Conservation (phyloP, 1,140 invertebrate species). For the Bilobella aurantiaca region DNA sequence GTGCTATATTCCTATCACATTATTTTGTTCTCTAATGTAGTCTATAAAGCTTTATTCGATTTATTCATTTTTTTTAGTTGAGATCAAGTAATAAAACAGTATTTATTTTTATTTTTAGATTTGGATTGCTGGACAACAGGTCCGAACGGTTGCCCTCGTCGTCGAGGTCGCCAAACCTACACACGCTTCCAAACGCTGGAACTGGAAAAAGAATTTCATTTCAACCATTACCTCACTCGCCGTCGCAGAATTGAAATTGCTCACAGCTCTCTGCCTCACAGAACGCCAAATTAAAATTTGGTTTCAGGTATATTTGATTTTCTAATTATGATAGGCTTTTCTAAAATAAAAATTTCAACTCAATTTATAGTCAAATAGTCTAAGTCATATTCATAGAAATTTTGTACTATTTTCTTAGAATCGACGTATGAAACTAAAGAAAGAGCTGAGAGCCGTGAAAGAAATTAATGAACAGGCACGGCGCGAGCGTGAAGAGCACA, state of each 20-base stretch:
- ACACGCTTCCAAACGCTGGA: constrained; percentile 88
- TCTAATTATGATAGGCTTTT: constrained; percentile 8
- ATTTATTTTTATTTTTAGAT: constrained; percentile 23
- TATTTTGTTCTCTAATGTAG: too few relatives aligned
- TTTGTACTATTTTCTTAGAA: constrained; percentile 64
- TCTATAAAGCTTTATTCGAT: too few relatives aligned
- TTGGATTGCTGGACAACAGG: constrained; percentile 54
- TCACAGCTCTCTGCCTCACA: constrained; percentile 85
- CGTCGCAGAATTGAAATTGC: constrained; percentile 93
- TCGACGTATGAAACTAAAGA: constrained; percentile 95
- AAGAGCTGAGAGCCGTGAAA: constrained; percentile 81
- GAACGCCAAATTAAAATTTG: constrained; percentile 96
- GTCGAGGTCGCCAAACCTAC: constrained; percentile 89
- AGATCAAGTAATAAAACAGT: background rate
- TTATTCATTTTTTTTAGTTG: background rate
- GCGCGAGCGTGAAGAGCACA: constrained; percentile 78
- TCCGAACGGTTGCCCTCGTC: constrained; percentile 87
- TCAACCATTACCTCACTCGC: constrained; percentile 92
- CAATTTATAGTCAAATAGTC: too few relatives aligned
- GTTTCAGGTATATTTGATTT: constrained; percentile 37
- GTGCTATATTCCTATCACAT: too few relatives aligned
- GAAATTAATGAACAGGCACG: constrained; percentile 89
- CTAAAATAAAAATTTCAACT: background rate
- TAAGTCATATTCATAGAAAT: too few relatives aligned
- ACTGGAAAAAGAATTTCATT: constrained; percentile 96